Base-by-base conservation (phyloP, 2,888 invertebrate genomes). In the Brachycybe producta region DNA sequence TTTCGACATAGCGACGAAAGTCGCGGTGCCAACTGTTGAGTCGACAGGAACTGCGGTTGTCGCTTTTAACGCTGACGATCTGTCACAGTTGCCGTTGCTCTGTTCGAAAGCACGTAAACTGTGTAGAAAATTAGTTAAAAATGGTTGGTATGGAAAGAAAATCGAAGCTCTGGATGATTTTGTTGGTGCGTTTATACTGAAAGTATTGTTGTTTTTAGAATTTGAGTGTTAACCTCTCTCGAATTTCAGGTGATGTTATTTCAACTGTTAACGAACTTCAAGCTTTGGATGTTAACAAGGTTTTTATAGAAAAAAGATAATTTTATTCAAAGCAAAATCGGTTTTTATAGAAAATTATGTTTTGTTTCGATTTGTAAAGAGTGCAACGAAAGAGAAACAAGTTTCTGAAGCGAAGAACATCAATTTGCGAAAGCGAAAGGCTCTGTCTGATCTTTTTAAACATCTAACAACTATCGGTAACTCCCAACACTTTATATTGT, bases 401-500 rank as follows among this genome's bases (percentile, higher is more conserved):
- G 86, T 86, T 64, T 80, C 78, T 54, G 77, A 84, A 52, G 65
- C 68, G 1, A 67, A 67, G 54, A 61, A 78, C 63, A 80, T 87
- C 45, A 72, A 88, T 3, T 82, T 84, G 60, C 83, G 84, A 61
- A 92, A 91, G 65, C 79, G 84, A 27, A 81, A 85, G 68, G 80
- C 83, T 0, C 67, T 95, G 1, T 77, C 85, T 0, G 88, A 91
- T 66, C 72, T 94, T 39, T 94, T 92, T 65, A 86, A 84, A 64
- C 73, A 75, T 23, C 68, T 97, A 1, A 66, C 75, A 0, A 76
- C 75, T 52, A 59, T 65, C 49, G 67, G 66, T 65, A 58, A 2
- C 13, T 19, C 7, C 7, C 8, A 13, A 38, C 15, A 7, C 17
- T n/a, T n/a, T n/a, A n/a, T n/a, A n/a, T n/a, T n/a, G n/a, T n/a